Evolutionary conservation across 2,113 vertebrate genomes (phyloP), one percentile per base, ranked within the genome.

Genomic region (Diphyllodes magnificus): DNA sequence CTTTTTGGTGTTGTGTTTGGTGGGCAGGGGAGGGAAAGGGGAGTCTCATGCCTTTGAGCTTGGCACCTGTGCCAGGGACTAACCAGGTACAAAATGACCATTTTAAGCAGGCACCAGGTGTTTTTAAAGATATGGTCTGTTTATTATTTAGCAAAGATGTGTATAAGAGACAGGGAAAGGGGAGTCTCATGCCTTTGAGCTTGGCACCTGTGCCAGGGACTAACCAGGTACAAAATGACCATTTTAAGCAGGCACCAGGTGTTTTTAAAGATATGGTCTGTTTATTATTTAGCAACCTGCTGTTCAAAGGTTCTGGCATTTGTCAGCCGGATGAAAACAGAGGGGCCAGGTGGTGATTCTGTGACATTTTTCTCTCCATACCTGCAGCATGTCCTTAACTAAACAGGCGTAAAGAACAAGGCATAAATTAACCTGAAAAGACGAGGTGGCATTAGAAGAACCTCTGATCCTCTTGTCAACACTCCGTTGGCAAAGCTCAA

Each of bases 61-160:
- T 87, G 88, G 88, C 80, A 90, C 56, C 45, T 64, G n/a, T 83
- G 57, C 65, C 80, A 40, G 65, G 82, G 40, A 39, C 69, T 81
- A 93, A 73, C 44, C 94, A 75, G 77, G 15, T 63, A 90, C 56
- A 86, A 66, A 95, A 81, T 50, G 69, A 51, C 44, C 72, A 63
- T 75, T 93, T 92, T 24, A 60, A 93, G 53, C 20, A 77, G 76
- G 71, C 1, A 9, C 88, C 90, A 81, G 79, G 88, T 93, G 93
- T 61, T 93, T 90, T 88, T 82, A 60, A 88, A 86, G 80, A 68
- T 57, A 69, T 4, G n/a, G 69, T 94, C 93, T 90, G 86, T 90
- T 94, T 92, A 75, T 96, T 95, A 80, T 83, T 94, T 90, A 90
- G 93, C 82, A 86, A 47, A n/a, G n/a, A n/a, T n/a, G n/a, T n/a